phyloP scores from a whole-genome alignment of 30 jellyfish, hydroid and myxozoan genomes.

The Haliclystus octoradiatus region DNA sequence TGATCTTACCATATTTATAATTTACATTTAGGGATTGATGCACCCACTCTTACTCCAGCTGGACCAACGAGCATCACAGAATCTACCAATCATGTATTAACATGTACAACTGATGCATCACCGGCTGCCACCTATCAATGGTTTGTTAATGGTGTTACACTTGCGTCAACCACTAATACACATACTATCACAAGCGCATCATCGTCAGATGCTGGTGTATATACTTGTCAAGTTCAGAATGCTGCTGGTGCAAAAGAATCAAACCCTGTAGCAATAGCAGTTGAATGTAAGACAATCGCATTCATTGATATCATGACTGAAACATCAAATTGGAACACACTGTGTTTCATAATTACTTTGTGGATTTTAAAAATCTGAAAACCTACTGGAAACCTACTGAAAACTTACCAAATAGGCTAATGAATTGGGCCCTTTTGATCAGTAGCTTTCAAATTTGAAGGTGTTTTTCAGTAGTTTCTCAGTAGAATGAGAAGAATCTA shows the following conservation, averaged over 20 bases:
- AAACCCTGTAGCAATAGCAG: neutral
- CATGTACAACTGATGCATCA: neutral
- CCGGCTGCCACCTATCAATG: neutral
- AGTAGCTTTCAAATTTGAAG: no score
- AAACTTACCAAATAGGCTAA: no score
- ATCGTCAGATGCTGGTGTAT: neutral
- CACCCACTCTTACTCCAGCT: neutral
- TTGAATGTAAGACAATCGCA: neutral
- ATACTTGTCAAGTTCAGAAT: neutral
- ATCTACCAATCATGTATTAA: neutral
- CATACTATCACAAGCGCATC: neutral
- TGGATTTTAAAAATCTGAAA: no score
- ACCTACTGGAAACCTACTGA: no score
- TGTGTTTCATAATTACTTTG: no score
- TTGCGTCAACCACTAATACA: neutral
- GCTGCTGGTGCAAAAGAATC: neutral
- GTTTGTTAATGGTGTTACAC: neutral
- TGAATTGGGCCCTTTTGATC: no score
- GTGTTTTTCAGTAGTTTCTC: no score
- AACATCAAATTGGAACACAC: no score
- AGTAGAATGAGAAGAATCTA: no score
- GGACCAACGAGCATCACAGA: neutral
- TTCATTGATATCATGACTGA: no score
- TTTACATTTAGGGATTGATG: slow-evolving; percentile 5
- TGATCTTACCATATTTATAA: no score